Base-by-base conservation (phyloP, 2,113 vertebrate species). In the Hystrix cristata region DNA sequence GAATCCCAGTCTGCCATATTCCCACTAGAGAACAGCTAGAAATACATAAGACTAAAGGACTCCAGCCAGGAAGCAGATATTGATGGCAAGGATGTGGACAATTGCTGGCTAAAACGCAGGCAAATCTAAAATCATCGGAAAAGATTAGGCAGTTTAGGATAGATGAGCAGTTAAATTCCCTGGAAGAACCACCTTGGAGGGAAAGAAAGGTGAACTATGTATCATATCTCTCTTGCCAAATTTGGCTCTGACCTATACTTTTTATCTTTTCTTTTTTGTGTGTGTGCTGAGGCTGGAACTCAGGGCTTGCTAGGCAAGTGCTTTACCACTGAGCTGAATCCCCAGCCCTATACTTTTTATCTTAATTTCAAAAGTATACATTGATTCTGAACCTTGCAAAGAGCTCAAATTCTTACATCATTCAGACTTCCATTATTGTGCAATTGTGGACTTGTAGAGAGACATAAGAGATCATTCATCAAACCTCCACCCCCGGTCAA, bases 291-390 rank as follows among this genome's bases (percentile, higher is more conserved):
- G 38, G 38, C 38, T 38, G 38, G 38, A 38, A 38, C 38, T 38
- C 38, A 38, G 38, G 38, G 38, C 38, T 38, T 38, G 38, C 38
- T 38, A 38, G 38, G 38, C 38, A 38, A 38, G 38, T 38, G 38
- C 38, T 38, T 38, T 38, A 38, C 38, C 38, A 38, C 38, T 38
- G 38, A 38, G 38, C 38, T 38, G 38, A 38, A 38, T 38, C 38
- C 38, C 38, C 38, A 38, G 38, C 38, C 62, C 34, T 53, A 57
- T 43, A 71, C 10, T 34, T 59, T 65, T 21, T 55, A 79, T 88
- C 38, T 94, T 67, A 34, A 87, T 84, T 91, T 88, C 69, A 88
- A 48, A 95, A 83, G 25, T n/a, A 76, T 91, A 87, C 76, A 60
- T 9, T 31, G 53, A 95, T 94, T 65, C 84, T 72, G 5, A 90